Evolutionary conservation across 2,797 vertebrate species (phyloP).

Genomic region (Eulemur albifrons): DNA sequence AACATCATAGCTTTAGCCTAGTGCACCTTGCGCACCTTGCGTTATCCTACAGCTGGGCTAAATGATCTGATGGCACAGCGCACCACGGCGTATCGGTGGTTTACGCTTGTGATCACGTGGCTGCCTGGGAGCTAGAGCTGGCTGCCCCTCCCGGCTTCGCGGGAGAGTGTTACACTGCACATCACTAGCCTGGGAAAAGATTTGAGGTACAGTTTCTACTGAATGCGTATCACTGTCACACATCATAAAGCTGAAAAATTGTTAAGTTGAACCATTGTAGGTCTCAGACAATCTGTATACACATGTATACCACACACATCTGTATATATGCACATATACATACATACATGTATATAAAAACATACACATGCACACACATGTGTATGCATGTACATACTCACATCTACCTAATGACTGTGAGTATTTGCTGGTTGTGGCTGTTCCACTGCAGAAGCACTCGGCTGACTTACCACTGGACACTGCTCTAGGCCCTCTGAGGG

Average conservation of each 20-base stretch:
- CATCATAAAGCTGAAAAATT: not conserved
- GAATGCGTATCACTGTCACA: not conserved
- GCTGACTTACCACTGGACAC: too few relatives aligned
- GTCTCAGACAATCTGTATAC: not conserved
- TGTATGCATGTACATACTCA: not conserved
- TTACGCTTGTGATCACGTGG: not conserved
- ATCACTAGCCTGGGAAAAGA: not conserved
- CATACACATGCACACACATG: accelerated
- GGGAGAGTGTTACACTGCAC: too few relatives aligned
- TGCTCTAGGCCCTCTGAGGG: not conserved
- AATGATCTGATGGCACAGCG: not conserved
- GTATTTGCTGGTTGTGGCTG: not conserved
- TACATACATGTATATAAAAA: too few relatives aligned
- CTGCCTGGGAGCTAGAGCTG: not conserved
- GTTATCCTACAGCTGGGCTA: not conserved
- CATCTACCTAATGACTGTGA: not conserved
- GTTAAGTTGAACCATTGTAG: not conserved
- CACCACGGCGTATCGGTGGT: too few relatives aligned
- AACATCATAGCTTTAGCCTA: too few relatives aligned
- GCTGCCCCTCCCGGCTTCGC: too few relatives aligned
- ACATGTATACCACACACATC: too few relatives aligned
- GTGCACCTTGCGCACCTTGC: too few relatives aligned
- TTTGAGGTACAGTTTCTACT: not conserved
- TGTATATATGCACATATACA: not conserved
- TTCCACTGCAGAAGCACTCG: not conserved